Base-by-base conservation (phyloP, 2,113 vertebrate genomes). In the Cyanoliseus patagonus region DNA sequence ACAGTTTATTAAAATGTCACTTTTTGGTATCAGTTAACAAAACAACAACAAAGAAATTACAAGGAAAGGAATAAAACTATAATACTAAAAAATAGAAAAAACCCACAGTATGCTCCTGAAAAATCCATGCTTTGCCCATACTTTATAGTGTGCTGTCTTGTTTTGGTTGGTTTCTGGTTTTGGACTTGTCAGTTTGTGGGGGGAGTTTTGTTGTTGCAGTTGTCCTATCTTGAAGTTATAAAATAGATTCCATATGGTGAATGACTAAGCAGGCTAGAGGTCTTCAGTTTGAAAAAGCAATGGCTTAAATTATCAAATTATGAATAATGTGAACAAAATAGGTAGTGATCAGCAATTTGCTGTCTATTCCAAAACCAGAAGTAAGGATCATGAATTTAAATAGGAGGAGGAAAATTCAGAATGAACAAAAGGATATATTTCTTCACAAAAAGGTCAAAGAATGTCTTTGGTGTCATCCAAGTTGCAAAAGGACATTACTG, bases 181-280 rank as follows among this genome's bases (percentile, higher is more conserved):
- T 35, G 2, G 4, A 52, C 62, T 76, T 63, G 14, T 13, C 33
- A 35, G 2, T 16, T 23, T 68, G 44, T 41, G 35, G 37, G 3
- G 33, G 0, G 1, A 18, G 39, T 44, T 37, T 46, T 78, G n/a
- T 41, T 49, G 1, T 3, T 42, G 11, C 13, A 5, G 6, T 53
- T 72, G 8, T 73, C 17, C 5, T 83, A 15, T 61, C 10, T 41
- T 16, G 30, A 82, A 67, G 5, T 20, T 42, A 8, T 24, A 44
- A 72, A 20, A 44, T 35, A 14, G 2, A 27, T 85, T 53, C 12
- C 7, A 17, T 14, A 24, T 9, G 27, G 57, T 83, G 30, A 86
- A 63, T 44, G 41, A 72, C 9, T 57, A 37, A 72, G 4, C 7
- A 63, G 18, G 5, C 4, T 83, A n/a, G 24, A 73, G 10, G 33